A percentile compares a stretch with the other conserved stretches of the same genome.
phyloP scores from a whole-genome alignment of 2,797 vertebrate genomes.

The Microcaecilia unicolor region DNA sequence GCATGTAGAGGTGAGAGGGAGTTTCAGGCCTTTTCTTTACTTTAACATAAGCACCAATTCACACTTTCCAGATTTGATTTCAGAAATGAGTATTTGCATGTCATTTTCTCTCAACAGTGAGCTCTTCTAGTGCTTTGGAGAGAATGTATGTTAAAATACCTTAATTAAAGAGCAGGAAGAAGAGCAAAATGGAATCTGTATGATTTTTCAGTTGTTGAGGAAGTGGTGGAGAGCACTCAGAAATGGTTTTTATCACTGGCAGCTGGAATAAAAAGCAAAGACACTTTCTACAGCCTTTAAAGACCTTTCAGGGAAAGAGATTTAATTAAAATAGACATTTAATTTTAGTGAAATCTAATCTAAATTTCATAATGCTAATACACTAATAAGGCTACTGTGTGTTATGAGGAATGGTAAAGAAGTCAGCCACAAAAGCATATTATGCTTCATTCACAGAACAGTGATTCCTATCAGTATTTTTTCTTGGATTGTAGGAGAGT shows the following conservation, averaged over 20 bases:
- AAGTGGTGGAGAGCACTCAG: constrained; percentile 55
- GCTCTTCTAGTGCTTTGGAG: constrained; percentile 41
- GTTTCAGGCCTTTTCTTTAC: constrained; percentile 27
- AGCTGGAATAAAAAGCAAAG: constrained; percentile 51
- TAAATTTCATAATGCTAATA: constrained; percentile 37
- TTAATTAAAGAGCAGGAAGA: constrained; percentile 56
- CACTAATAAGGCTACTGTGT: constrained; percentile 20
- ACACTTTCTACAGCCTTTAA: constrained; percentile 43
- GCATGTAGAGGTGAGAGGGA: too few species aligned
- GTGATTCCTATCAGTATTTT: constrained; percentile 17
- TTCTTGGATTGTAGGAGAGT: too few species aligned
- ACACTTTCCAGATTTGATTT: constrained; percentile 41
- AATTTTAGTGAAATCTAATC: constrained; percentile 45
- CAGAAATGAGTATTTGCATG: constrained; percentile 53
- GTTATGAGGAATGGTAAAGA: constrained; percentile 21
- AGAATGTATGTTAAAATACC: constrained; percentile 48
- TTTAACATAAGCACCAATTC: constrained; percentile 35
- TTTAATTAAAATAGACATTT: constrained; percentile 53
- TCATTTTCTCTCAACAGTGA: constrained; percentile 50
- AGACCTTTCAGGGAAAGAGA: constrained; percentile 47
- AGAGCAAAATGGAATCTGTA: constrained; percentile 46
- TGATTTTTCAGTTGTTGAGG: constrained; percentile 60
- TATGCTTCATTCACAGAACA: constrained; percentile 7
- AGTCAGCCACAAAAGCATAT: constrained; percentile 17
- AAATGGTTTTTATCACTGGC: constrained; percentile 56